phyloP scores from a whole-genome alignment of 2,888 invertebrate species.

The Athrips mouffetella region DNA sequence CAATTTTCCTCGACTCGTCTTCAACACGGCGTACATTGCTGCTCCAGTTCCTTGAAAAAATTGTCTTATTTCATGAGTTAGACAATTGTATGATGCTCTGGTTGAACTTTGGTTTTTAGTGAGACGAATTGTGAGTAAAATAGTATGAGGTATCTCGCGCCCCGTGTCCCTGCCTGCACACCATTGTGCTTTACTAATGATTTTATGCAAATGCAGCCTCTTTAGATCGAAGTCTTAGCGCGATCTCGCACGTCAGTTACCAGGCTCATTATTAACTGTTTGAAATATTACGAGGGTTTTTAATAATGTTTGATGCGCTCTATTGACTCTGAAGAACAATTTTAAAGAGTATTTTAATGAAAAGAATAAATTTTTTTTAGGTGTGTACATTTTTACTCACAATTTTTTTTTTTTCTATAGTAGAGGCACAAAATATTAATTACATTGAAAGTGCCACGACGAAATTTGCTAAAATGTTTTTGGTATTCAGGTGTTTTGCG shows the following conservation, averaged over 20 bases:
- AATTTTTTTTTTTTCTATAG: too few species aligned
- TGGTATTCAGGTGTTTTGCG: too few species aligned
- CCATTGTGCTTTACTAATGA: constrained; percentile 79
- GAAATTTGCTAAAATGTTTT: too few species aligned
- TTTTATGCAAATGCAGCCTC: constrained; percentile 78
- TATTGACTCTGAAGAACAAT: not conserved
- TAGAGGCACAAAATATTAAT: too few species aligned
- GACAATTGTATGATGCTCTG: constrained; percentile 33
- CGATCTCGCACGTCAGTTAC: constrained; percentile 78
- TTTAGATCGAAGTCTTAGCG: constrained; percentile 78
- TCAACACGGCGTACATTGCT: constrained; percentile 36
- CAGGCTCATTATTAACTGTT: constrained; percentile 75
- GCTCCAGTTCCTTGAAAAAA: not conserved
- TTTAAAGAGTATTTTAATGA: too few species aligned
- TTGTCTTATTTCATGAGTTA: not conserved
- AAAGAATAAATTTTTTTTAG: too few species aligned
- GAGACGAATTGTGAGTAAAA: constrained; percentile 51
- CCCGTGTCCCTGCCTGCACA: constrained; percentile 73
- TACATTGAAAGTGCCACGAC: too few species aligned
- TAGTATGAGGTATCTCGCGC: constrained; percentile 67
- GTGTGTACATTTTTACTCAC: too few species aligned
- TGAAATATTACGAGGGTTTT: constrained; percentile 74
- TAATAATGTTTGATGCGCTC: constrained; percentile 28
- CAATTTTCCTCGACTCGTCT: constrained; percentile 29
- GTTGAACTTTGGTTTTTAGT: not conserved